Base-by-base conservation (phyloP, 2,888 invertebrate species). In the Volucella zonaria region DNA sequence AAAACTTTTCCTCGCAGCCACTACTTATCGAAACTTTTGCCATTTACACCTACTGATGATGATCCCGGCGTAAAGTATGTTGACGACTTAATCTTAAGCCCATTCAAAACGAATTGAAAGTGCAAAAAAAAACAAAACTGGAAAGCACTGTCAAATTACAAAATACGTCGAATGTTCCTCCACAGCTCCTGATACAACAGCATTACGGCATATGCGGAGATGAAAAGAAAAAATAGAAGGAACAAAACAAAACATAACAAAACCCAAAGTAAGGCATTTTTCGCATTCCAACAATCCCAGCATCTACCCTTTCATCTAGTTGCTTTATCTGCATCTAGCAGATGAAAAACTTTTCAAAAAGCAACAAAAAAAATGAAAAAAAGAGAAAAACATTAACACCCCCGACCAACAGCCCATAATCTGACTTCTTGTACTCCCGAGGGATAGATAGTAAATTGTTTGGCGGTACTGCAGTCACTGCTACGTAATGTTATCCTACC, bases 251-350 rank as follows among this genome's bases (percentile, higher is more conserved):
- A 61, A 61, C 4, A 6, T 6, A 31, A 31, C 31, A 31, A 49
- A 62, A 80, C 40, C 31, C 42, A 15, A 68, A 70, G 56, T 66
- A 76, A 67, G 58, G 71, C 73, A 76, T 83, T 83, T 71, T 66
- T 71, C 81, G 58, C 49, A 76, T 76, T 77, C 62, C 59, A n/a
- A 38, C 43, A 51, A n/a, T 51, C 47, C 10, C 18, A 47, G 61
- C 52, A 62, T 43, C 58, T 56, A 49, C 9, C 14, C 40, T 42
- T 11, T 31, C 11, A 40, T 42, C 23, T 71, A 59, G 70, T 77
- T 75, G 66, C 59, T 75, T 76, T 80, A 80, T 83, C 83, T 80
- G 83, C 75, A 83, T 83, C 75, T 76, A 83, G 51, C 80, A 83
- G 76, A 85, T 80, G 85, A 80, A 81, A 85, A 85, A 66, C 62